Percentiles rank a stretch among this genome's conserved stretches.
phyloP scores from a whole-genome alignment of 2,797 vertebrate genomes.

The Xiphophorus birchmanni region DNA sequence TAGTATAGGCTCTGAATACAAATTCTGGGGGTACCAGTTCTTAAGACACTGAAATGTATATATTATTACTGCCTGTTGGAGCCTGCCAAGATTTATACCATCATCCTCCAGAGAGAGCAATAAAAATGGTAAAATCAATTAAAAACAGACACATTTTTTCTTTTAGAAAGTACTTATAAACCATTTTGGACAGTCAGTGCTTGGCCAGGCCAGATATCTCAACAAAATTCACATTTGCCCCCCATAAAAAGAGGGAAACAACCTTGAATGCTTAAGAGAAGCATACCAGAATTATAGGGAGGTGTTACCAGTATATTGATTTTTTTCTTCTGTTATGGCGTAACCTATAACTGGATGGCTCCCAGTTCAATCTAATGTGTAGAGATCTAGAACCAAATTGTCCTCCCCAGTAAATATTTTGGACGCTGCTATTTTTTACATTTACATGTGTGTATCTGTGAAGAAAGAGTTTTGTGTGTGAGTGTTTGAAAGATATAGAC shows the following conservation, averaged over 20 bases:
- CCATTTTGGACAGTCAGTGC: constrained; percentile 57
- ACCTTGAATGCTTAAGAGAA: constrained; percentile 47
- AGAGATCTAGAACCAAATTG: constrained; percentile 31
- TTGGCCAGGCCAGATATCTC: constrained; percentile 40
- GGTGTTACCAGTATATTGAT: constrained; percentile 35
- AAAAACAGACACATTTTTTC: constrained; percentile 33
- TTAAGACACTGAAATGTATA: constrained; percentile 16
- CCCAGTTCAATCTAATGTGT: constrained; percentile 23
- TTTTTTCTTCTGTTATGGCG: constrained; percentile 21
- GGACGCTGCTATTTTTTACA: constrained; percentile 41
- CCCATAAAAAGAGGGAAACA: constrained; percentile 37
- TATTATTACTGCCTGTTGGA: constrained; percentile 63
- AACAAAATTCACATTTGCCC: constrained; percentile 48
- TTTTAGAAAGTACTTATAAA: constrained; percentile 70
- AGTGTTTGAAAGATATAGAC: constrained; percentile 42
- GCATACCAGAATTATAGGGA: constrained; percentile 44
- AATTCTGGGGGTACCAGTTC: constrained; percentile 38
- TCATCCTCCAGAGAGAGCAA: constrained; percentile 61
- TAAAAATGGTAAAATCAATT: constrained; percentile 72
- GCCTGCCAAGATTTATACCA: constrained; percentile 67
- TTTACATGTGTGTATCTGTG: constrained; percentile 3
- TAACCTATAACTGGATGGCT: constrained; percentile 32
- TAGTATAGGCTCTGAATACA: constrained; percentile 50
- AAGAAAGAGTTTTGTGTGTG: constrained; percentile 24
- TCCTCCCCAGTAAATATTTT: constrained; percentile 36